These are phyloP conservation scores for Hypomecis punctinalis DNA, from an alignment of 2,888 invertebrate species.

Conservation along the genomic window DNA sequence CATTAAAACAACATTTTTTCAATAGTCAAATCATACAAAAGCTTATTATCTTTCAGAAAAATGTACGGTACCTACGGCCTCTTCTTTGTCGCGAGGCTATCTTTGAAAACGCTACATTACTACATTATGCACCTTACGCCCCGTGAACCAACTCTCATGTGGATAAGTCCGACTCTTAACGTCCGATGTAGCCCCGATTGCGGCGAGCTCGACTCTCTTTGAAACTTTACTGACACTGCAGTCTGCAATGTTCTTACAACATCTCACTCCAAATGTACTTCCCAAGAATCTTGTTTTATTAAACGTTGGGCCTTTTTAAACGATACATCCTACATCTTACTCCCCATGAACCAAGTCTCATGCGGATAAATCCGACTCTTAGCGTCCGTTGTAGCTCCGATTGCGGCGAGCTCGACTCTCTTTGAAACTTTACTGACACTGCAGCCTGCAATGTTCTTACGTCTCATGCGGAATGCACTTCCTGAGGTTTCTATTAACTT, in stretches of 20 bases:
- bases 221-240: neutral
- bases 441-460: neutral
- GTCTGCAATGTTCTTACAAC: neutral
- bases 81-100: too few species aligned
- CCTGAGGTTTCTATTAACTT: too few species aligned
- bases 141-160: neutral
- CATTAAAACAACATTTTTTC: too few species aligned
- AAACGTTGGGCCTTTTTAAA: too few species aligned
- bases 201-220: neutral
- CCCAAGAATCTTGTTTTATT: too few species aligned
- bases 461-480: neutral
- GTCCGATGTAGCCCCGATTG: neutral
- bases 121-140: neutral
- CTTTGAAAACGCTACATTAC: neutral
- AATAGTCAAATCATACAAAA: too few species aligned
- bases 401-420: neutral
- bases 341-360: neutral
- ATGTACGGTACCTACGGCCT: too few species aligned
- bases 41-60: too few species aligned
- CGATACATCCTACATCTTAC: neutral
- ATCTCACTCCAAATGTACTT: too few species aligned
- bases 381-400: neutral
- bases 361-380: constrained; percentile 6
- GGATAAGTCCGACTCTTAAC: constrained; percentile 2
- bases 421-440: neutral